Base-by-base conservation (phyloP, 1,140 invertebrate genomes). In the Drosophila miranda region DNA sequence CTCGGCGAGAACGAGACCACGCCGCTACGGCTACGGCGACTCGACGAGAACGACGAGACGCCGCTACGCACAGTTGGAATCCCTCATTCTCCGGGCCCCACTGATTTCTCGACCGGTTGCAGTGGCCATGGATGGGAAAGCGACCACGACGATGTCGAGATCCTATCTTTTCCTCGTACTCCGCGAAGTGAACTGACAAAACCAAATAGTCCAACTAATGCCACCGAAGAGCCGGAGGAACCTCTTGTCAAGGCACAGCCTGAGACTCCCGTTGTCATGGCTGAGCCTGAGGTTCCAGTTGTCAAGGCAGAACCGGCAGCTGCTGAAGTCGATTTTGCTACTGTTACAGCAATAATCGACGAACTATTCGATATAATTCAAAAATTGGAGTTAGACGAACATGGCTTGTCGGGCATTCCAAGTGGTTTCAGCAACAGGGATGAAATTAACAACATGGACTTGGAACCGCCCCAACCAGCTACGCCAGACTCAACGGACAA, bases 111-210 rank as follows among this genome's bases (percentile, higher is more conserved):
- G 1, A 6, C 23, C n/a, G 2, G 3, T 38, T 11, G 11, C 34
- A 38, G 4, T 13, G 34, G 34, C 1, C 11, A 38, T 1, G 57
- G 52, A 9, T 82, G 78, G 78, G 49, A 66, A 13, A 83, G 79
- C 43, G 78, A 82, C 30, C 16, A 14, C 51, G 59, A 51, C 3
- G 34, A 58, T 26, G 44, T 38, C 3, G 34, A 13, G 4, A 13
- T 38, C 11, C 34, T 16, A 5, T 6, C n/a, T 5, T 7, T 16
- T 44, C 7, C 42, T 13, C 11, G 34, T 9, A 34, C 30, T 34
- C 30, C 30, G 9, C 30, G 30, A 9, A 34, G 30, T 11, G 30
- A 34, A 2, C 30, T 34, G 0, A 34, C 30, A 34, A 11, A 3
- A 9, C 30, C 8, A 34, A 34, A 34, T 11, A 34, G 30, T 34